These are phyloP conservation scores for Otolemur crassicaudatus DNA, from an alignment of 2,797 vertebrate species.

Conservation along the genomic window DNA sequence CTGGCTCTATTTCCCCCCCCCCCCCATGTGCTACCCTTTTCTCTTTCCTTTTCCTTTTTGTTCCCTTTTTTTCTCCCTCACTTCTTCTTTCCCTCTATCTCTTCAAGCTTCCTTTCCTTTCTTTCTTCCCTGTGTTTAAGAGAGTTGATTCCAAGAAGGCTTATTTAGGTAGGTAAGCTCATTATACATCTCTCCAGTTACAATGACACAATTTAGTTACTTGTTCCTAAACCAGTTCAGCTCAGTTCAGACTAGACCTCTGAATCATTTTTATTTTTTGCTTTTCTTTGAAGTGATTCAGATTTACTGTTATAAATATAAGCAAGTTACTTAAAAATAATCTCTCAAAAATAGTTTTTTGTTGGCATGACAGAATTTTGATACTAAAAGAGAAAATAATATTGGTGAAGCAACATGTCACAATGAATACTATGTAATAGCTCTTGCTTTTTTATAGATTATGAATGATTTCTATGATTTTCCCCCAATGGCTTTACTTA, in stretches of 20 bases:
- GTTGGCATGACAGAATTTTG: neutral
- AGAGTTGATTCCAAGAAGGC: neutral
- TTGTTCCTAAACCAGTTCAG: neutral
- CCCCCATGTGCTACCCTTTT: neutral
- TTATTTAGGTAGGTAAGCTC: neutral
- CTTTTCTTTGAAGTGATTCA: neutral
- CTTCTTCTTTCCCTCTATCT: neutral
- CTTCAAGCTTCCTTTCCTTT: neutral
- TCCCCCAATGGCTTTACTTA: neutral
- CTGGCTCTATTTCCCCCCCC: neutral
- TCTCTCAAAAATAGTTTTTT: neutral
- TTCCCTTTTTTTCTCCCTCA: neutral
- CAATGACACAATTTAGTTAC: neutral
- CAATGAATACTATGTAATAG: neutral
- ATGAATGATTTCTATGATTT: neutral
- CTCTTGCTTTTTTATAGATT: neutral
- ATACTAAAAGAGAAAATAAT: neutral
- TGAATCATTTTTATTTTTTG: neutral
- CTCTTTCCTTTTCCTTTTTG: neutral
- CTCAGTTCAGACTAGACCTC: neutral
- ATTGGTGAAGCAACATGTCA: neutral
- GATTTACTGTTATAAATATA: neutral
- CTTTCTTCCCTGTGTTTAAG: neutral
- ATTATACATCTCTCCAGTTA: neutral
- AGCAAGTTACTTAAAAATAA: neutral